Percentiles rank a stretch among this genome's conserved stretches.
phyloP scores from a whole-genome alignment of 2,113 vertebrate species.

The Cebus imitator region DNA sequence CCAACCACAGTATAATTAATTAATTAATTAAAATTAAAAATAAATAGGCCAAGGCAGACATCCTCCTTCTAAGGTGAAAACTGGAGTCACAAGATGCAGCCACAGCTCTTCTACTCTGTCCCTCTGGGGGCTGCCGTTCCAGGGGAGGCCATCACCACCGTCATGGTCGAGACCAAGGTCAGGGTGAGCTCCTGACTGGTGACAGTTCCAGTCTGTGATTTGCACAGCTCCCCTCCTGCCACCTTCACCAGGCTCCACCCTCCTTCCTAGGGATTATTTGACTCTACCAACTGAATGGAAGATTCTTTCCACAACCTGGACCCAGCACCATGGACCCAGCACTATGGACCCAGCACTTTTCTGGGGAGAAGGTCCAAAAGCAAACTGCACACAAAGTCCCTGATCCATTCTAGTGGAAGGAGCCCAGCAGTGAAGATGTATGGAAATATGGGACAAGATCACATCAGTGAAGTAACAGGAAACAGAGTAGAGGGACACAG shows the following conservation, averaged over 20 bases:
- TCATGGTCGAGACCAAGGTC: not conserved
- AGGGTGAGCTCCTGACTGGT: fast-evolving
- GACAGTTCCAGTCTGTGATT: fast-evolving
- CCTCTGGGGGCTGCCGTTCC: not conserved
- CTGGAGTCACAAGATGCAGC: fast-evolving
- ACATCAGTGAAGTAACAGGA: not conserved
- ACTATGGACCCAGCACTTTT: fast-evolving
- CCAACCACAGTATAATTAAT: not conserved
- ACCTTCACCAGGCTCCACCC: too few species aligned
- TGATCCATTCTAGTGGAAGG: not conserved
- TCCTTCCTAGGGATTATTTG: not conserved
- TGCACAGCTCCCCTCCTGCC: fast-evolving
- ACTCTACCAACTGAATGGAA: not conserved
- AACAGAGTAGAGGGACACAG: fast-evolving
- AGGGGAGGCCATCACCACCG: not conserved
- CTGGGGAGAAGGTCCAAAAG: not conserved
- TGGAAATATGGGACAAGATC: not conserved
- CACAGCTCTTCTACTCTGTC: fast-evolving
- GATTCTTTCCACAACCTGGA: too few species aligned
- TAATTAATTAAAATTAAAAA: not conserved
- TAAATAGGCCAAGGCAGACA: not conserved
- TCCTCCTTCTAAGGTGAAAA: not conserved
- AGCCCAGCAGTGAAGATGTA: fast-evolving
- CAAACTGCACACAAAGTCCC: too few species aligned
- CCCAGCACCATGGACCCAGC: fast-evolving